A percentile compares a stretch with the other conserved stretches of the same genome.
Evolutionary conservation across 2,797 vertebrate genomes (phyloP).

Genomic region (Florisuga fusca): DNA sequence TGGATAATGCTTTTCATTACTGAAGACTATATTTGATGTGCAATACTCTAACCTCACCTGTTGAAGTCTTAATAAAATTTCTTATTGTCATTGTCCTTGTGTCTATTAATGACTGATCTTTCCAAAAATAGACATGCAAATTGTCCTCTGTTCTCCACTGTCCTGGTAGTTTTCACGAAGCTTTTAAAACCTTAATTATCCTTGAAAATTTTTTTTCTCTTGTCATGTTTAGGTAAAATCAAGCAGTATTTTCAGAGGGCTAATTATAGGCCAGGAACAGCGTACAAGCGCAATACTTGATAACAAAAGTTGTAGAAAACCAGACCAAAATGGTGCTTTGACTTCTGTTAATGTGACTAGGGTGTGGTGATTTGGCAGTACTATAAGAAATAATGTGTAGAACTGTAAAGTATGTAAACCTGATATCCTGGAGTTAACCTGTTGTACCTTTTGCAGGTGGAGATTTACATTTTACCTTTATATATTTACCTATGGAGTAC

Average conservation of each 20-base stretch:
- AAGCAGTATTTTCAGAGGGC: not conserved
- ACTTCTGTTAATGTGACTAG: not conserved
- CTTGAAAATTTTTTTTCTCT: not conserved
- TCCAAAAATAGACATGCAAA: not conserved
- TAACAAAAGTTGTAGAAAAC: not conserved
- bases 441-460: slow-evolving; percentile 89
- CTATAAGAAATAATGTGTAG: not conserved
- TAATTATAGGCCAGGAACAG: not conserved
- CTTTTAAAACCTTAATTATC: not conserved
- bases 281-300: not conserved
- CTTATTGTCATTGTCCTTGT: not conserved
- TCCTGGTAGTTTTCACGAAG: not conserved
- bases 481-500: slow-evolving; percentile 95
- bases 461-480: slow-evolving; percentile 97
- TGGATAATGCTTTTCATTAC: not conserved
- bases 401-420: slow-evolving; percentile 35
- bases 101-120: not conserved
- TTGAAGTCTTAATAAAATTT: not conserved
- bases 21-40: not conserved
- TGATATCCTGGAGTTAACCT: slow-evolving; percentile 53
- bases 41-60: not conserved
- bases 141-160: not conserved
- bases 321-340: not conserved
- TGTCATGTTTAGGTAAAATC: not conserved
- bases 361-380: not conserved